Conservation (phyloP, 2,113 vertebrate species). For the Cephalopholis sonnerati region DNA sequence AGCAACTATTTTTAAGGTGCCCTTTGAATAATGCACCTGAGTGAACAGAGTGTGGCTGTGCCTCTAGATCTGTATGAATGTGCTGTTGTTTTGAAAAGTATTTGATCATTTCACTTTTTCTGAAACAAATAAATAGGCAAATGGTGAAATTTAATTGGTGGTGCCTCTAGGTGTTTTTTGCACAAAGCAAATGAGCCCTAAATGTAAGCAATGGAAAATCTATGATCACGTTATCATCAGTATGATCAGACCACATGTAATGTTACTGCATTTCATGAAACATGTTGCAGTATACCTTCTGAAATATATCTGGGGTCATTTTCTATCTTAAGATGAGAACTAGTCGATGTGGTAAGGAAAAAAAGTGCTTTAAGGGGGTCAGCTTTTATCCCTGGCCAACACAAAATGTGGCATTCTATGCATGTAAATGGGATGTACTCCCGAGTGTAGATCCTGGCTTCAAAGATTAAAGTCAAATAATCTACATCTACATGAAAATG, state of each 20-base stretch:
- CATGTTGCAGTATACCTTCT: not conserved
- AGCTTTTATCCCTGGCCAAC: too few species aligned
- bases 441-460: not conserved
- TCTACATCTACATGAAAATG: not conserved
- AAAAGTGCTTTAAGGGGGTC: not conserved
- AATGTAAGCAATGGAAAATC: not conserved
- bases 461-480: not conserved
- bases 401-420: not conserved
- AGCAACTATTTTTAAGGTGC: too few species aligned
- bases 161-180: not conserved
- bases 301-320: not conserved
- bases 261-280: too few species aligned
- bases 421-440: not conserved
- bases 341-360: not conserved
- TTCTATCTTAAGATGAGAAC: too few species aligned
- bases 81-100: not conserved
- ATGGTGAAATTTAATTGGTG: too few species aligned
- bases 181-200: not conserved
- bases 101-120: too few species aligned
- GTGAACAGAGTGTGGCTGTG: too few species aligned
- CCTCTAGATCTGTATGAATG: not conserved
- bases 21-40: too few species aligned
- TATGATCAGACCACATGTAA: too few species aligned
- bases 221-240: not conserved
- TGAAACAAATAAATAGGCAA: too few species aligned